Evolutionary conservation across 1,140 invertebrate genomes (phyloP).

Genomic region (Drosophila prosaltans): DNA sequence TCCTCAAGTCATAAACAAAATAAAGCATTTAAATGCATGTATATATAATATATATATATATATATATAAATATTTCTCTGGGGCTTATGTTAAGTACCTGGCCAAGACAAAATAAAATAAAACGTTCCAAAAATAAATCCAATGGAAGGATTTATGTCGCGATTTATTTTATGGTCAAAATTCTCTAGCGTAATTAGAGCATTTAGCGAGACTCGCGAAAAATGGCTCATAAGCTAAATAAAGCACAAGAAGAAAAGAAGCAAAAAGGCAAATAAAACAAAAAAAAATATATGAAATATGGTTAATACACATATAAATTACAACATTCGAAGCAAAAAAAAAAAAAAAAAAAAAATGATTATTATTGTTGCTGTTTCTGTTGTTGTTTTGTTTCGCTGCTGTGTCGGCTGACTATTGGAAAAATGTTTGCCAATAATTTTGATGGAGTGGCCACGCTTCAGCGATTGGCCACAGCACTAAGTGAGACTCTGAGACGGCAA

Average conservation of each 20-base stretch:
- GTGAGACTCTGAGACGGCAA: constrained; percentile 19
- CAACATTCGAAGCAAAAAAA: constrained; percentile 49
- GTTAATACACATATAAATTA: constrained; percentile 59
- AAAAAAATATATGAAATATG: constrained; percentile 25
- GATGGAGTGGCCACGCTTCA: constrained; percentile 71
- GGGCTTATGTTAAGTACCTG: not conserved
- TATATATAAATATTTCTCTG: too few relatives aligned
- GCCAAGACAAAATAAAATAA: not conserved
- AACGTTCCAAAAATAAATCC: constrained; percentile 16
- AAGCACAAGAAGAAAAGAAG: constrained; percentile 6
- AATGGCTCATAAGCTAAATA: constrained; percentile 33
- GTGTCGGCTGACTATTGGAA: constrained; percentile 53
- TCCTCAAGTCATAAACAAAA: constrained; percentile 35
- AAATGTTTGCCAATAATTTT: constrained; percentile 71
- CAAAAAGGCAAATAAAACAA: not conserved
- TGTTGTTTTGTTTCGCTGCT: constrained; percentile 24
- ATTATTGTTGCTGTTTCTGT: constrained; percentile 17
- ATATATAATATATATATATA: not conserved
- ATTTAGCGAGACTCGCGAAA: constrained; percentile 57
- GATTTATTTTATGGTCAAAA: constrained; percentile 28
- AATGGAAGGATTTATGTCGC: constrained; percentile 27
- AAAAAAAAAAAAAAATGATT: constrained; percentile 19
- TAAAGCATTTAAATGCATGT: constrained; percentile 29
- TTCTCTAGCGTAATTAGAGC: constrained; percentile 72
- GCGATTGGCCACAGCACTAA: constrained; percentile 59